Conservation (phyloP, 2,888 invertebrate species). For the Epinotia bilunana region DNA sequence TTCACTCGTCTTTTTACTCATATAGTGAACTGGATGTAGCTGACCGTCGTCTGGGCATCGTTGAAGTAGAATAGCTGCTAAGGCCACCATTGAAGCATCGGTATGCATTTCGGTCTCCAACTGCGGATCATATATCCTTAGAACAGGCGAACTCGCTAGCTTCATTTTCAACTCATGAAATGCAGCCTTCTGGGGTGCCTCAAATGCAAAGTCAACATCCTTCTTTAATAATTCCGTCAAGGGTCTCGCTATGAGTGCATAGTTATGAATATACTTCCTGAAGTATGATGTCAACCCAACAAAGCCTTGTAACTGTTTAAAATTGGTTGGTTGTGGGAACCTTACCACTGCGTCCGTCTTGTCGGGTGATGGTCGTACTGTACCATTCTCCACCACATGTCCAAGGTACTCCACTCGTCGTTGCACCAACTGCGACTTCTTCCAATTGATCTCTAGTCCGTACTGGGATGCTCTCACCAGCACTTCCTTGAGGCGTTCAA, state of each 20-base stretch:
- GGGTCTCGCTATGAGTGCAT: slow-evolving; percentile 20
- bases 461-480: slow-evolving; percentile 7
- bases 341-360: slow-evolving; percentile 4
- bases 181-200: not conserved
- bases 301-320: not conserved
- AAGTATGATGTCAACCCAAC: slow-evolving; percentile 1
- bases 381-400: not conserved
- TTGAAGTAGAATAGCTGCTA: slow-evolving; percentile 36
- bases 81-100: slow-evolving; percentile 10
- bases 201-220: slow-evolving; percentile 8
- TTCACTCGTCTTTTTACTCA: slow-evolving; percentile 43
- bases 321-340: slow-evolving; percentile 1
- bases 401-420: not conserved
- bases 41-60: slow-evolving; percentile 1
- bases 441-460: not conserved
- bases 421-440: slow-evolving; percentile 2
- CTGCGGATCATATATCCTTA: slow-evolving; percentile 9
- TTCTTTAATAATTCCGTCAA: not conserved
- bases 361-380: slow-evolving; percentile 1
- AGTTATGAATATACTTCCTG: slow-evolving; percentile 9
- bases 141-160: not conserved
- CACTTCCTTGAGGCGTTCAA: not conserved
- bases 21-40: slow-evolving; percentile 36
- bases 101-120: slow-evolving; percentile 10
- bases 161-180: slow-evolving; percentile 4